A percentile compares a stretch with the other conserved stretches of the same genome.
Conservation (phyloP, 53 echinoderm and acorn worm species). For the Echinometra lucunter region DNA sequence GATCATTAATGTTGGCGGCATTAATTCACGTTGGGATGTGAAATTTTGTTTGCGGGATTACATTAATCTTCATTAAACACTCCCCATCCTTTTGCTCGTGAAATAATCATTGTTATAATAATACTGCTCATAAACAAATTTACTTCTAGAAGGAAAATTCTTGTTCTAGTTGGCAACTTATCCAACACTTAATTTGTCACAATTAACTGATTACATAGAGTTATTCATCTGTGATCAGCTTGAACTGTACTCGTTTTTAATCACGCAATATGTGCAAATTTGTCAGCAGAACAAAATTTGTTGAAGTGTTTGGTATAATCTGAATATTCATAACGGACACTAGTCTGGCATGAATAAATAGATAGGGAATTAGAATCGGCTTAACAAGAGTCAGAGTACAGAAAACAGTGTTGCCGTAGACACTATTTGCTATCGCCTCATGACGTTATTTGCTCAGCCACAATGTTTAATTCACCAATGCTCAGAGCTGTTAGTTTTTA, state of each 20-base stretch:
- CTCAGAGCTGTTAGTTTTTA: conserved; percentile 14
- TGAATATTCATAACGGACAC: background rate
- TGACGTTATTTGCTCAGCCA: background rate
- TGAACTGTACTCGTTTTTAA: background rate
- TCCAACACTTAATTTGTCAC: too few relatives aligned
- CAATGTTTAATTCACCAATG: conserved; percentile 21
- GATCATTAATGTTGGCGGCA: too few relatives aligned
- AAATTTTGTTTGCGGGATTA: too few relatives aligned
- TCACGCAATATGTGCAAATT: background rate
- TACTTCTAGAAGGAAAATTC: too few relatives aligned
- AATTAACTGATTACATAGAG: background rate
- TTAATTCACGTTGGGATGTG: too few relatives aligned
- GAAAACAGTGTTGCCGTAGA: conserved; percentile 29
- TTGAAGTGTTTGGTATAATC: background rate
- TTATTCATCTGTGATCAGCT: background rate
- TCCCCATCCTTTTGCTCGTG: too few relatives aligned
- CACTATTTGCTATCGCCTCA: background rate
- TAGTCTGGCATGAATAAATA: background rate
- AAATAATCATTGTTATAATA: too few relatives aligned
- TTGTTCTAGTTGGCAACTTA: too few relatives aligned
- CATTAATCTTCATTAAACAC: too few relatives aligned
- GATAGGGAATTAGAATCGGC: background rate
- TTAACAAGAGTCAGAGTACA: background rate
- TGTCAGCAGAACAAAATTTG: background rate
- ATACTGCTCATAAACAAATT: too few relatives aligned